phyloP scores from a whole-genome alignment of 2,888 invertebrate species.

The Actias luna region DNA sequence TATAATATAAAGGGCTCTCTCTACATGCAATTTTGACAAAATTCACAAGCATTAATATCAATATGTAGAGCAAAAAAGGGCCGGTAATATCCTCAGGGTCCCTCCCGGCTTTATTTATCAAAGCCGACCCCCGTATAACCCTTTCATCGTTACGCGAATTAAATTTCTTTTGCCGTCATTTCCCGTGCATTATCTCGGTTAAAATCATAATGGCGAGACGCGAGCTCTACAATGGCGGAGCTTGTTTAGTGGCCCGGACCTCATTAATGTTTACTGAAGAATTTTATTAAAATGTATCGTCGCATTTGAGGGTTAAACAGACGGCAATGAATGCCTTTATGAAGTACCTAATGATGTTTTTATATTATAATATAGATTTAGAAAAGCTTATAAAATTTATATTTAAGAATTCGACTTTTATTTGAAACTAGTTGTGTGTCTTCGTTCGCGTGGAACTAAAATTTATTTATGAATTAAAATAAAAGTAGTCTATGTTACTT shows the following conservation, averaged over 20 bases:
- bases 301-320: slow-evolving; percentile 46
- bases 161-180: slow-evolving; percentile 82
- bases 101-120: slow-evolving; percentile 73
- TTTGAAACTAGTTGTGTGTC: too few species aligned
- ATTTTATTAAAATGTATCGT: slow-evolving; percentile 80
- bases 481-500: too few species aligned
- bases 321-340: background rate
- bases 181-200: slow-evolving; percentile 81
- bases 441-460: too few species aligned
- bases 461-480: too few species aligned
- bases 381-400: background rate
- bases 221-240: slow-evolving; percentile 62
- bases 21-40: slow-evolving; percentile 74
- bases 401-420: too few species aligned
- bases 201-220: slow-evolving; percentile 76
- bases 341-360: background rate
- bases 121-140: slow-evolving; percentile 76
- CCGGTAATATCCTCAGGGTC: slow-evolving; percentile 69
- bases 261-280: slow-evolving; percentile 78
- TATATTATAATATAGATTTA: background rate
- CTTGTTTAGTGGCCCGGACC: slow-evolving; percentile 62
- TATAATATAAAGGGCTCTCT: slow-evolving; percentile 32
- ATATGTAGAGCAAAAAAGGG: slow-evolving; percentile 78
- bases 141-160: slow-evolving; percentile 81
- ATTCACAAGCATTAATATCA: slow-evolving; percentile 79